Evolutionary conservation across 2,888 invertebrate species (phyloP).

Genomic region (Trisateles emortualis): DNA sequence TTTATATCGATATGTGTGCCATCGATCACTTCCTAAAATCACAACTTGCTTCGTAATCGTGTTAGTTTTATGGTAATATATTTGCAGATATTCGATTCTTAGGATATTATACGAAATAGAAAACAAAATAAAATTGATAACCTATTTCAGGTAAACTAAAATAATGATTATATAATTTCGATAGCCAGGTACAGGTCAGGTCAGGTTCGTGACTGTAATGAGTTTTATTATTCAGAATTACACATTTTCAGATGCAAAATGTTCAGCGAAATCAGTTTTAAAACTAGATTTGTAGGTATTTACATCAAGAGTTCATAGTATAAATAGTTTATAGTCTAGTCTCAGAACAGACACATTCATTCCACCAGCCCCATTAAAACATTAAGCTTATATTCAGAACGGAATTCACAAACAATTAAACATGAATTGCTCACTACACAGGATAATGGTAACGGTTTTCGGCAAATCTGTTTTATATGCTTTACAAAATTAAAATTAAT

Average conservation of each 20-base stretch:
- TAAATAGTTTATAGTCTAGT: not conserved
- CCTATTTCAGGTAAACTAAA: slow-evolving; percentile 25
- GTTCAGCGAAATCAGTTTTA: slow-evolving; percentile 1
- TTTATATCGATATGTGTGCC: slow-evolving; percentile 45
- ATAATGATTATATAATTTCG: slow-evolving; percentile 33
- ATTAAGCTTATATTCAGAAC: slow-evolving; percentile 14
- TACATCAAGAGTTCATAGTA: slow-evolving; percentile 3
- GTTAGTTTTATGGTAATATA: slow-evolving; percentile 24
- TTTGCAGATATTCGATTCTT: slow-evolving; percentile 22
- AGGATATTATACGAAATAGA: slow-evolving; percentile 27
- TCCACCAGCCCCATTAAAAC: slow-evolving; percentile 9
- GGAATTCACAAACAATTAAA: slow-evolving; percentile 18
- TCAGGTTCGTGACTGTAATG: slow-evolving; percentile 40
- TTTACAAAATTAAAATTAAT: not conserved
- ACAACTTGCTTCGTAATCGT: slow-evolving; percentile 27
- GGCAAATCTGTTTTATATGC: slow-evolving; percentile 4
- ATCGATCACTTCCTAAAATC: slow-evolving; percentile 40
- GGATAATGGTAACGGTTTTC: slow-evolving; percentile 3
- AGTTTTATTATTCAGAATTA: slow-evolving; percentile 11
- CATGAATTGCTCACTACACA: slow-evolving; percentile 8
- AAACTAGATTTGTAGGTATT: not conserved
- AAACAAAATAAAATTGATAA: slow-evolving; percentile 31
- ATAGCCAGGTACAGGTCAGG: slow-evolving; percentile 27
- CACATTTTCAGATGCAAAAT: slow-evolving; percentile 1
- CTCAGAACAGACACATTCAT: slow-evolving; percentile 13